Percentiles rank a stretch among this genome's conserved stretches.
These are phyloP conservation scores for Anarhynchus alexandrinus DNA, from an alignment of 2,113 vertebrate species.

Conservation along the genomic window DNA sequence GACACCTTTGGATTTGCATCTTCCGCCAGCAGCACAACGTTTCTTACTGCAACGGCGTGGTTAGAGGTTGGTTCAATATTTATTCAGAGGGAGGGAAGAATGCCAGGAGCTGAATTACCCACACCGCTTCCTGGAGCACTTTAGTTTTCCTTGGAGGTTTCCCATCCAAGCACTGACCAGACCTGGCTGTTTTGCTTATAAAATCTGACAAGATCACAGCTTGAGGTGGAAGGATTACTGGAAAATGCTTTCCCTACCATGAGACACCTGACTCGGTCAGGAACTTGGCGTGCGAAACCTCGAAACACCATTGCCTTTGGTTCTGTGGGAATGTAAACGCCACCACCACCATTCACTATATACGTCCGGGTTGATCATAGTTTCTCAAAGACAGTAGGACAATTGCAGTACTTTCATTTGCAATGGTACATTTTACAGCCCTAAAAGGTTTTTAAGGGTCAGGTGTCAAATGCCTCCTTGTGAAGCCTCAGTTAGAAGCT, in stretches of 20 bases:
- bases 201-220: background rate
- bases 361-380: background rate
- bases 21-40: background rate
- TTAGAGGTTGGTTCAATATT: conserved; percentile 32
- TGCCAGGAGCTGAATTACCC: background rate
- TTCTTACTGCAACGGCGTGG: background rate
- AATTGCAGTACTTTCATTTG: background rate
- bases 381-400: background rate
- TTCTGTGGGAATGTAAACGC: conserved; percentile 39
- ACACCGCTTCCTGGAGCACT: conserved; percentile 17
- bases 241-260: background rate
- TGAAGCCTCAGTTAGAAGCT: background rate
- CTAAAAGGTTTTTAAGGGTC: background rate
- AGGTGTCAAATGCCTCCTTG: background rate
- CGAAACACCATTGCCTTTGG: background rate
- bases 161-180: conserved; percentile 18
- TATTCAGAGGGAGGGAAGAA: conserved; percentile 3
- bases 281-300: background rate
- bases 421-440: background rate
- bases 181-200: background rate
- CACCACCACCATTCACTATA: background rate
- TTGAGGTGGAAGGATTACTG: background rate
- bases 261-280: background rate
- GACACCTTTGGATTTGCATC: background rate
- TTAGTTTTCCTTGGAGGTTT: conserved; percentile 16